Evolutionary conservation across 2,113 vertebrate genomes (phyloP), one percentile per base, ranked within the genome.

Genomic region (Poeciliopsis retropinna): DNA sequence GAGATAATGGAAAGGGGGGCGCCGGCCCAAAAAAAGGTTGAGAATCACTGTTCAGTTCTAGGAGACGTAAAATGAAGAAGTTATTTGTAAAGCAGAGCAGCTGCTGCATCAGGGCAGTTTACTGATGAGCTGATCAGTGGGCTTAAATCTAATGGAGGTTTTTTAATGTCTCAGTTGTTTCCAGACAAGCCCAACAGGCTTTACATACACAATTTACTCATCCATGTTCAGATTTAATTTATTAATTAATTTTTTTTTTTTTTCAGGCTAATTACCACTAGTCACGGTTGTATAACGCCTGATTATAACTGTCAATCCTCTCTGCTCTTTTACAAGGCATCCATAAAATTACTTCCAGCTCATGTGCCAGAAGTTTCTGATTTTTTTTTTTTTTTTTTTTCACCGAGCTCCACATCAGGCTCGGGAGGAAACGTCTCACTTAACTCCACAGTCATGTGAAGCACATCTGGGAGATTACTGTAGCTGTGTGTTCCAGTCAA

Each of bases 381-480:
- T 91, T 89, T 87, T 88, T n/a, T 91, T 89, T 87, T 88, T n/a
- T n/a, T n/a, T n/a, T n/a, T n/a, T n/a, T n/a, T 90, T 88, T 88
- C 70, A 79, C 81, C 87, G 80, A 92, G 87, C 87, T 87, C 75
- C 71, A 86, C 70, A 86, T 71, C 72, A 81, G 78, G 77, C 87
- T 77, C 64, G 71, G 61, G 62, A 86, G 84, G 81, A 82, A 89
- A 81, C 76, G 80, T 87, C 82, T 75, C 79, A 44, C 67, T 71
- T 86, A 78, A 87, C 85, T 89, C 80, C 79, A 79, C 51, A 79
- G 62, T 76, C 89, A 91, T 87, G 79, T 87, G 85, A 88, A 75
- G 78, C 75, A 86, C 92, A 94, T 92, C 92, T 94, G 92, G 88
- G 79, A 91, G 87, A 86, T 92, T 86, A 88, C 80, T 80, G 79